These are phyloP conservation scores for Eilema caniola DNA, from an alignment of 2,888 invertebrate species.

Conservation along the genomic window DNA sequence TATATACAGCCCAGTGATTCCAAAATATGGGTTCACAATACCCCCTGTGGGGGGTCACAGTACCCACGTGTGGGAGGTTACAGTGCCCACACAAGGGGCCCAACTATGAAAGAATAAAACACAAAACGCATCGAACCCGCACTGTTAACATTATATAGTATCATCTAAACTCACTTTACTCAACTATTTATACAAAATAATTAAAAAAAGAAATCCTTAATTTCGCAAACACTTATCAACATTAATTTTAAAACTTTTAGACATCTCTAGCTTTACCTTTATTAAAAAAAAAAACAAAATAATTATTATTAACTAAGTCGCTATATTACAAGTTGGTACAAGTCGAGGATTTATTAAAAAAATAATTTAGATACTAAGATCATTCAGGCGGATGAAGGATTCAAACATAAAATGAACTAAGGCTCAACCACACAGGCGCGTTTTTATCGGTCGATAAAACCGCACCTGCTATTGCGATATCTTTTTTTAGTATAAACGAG, in stretches of 20 bases:
- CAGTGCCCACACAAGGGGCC: background rate
- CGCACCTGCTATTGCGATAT: too few species aligned
- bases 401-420: background rate
- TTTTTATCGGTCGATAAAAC: too few species aligned
- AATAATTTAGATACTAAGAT: constrained; percentile 14
- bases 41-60: constrained; percentile 4
- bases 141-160: constrained; percentile 40
- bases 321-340: constrained; percentile 34
- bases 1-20: constrained; percentile 11
- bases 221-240: constrained; percentile 22
- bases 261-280: constrained; percentile 50
- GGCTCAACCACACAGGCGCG: too few species aligned
- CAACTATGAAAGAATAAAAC: constrained; percentile 11
- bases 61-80: background rate
- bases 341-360: constrained; percentile 24
- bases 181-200: constrained; percentile 49
- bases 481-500: too few species aligned
- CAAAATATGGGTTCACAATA: constrained; percentile 9
- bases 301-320: constrained; percentile 10
- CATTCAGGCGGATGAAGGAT: constrained; percentile 15
- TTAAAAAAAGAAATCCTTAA: constrained; percentile 21
- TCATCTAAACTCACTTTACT: constrained; percentile 43
- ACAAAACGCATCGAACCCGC: constrained; percentile 47
- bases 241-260: constrained; percentile 36
- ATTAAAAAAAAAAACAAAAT: constrained; percentile 30